Evolutionary conservation across 1,140 invertebrate species (phyloP).

Genomic region (Sycobia sp.): DNA sequence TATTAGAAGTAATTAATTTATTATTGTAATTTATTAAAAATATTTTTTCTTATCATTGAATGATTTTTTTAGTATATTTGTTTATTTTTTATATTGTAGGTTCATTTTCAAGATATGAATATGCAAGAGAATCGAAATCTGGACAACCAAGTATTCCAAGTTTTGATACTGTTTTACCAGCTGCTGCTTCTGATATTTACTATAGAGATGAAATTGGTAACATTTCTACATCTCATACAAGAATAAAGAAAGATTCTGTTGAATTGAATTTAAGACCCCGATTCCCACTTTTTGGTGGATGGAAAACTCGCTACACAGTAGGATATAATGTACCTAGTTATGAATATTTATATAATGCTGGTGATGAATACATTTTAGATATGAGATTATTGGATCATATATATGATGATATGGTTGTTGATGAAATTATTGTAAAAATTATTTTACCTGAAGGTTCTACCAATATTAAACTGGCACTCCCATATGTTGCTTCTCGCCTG

Average conservation of each 20-base stretch:
- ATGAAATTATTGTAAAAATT: conserved; percentile 87
- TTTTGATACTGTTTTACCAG: conserved; percentile 91
- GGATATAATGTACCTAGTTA: conserved; percentile 98
- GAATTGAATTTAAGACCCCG: conserved; percentile 93
- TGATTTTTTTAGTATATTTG: background rate
- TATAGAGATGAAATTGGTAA: conserved; percentile 99
- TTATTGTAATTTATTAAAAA: background rate
- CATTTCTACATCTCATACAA: conserved; percentile 96
- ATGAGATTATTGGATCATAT: conserved; percentile 95
- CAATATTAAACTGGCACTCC: conserved; percentile 81
- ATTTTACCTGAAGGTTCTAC: conserved; percentile 93
- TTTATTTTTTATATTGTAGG: conserved; percentile 60
- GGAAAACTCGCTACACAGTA: conserved; percentile 96
- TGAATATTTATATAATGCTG: conserved; percentile 88
- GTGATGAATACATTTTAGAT: conserved; percentile 83
- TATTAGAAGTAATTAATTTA: background rate
- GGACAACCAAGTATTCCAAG: conserved; percentile 87
- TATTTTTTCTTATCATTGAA: background rate
- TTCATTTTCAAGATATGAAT: conserved; percentile 93
- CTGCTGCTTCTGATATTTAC: conserved; percentile 88
- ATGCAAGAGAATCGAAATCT: conserved; percentile 85
- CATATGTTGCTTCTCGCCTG: conserved; percentile 79
- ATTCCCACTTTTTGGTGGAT: conserved; percentile 98
- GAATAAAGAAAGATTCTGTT: conserved; percentile 85
- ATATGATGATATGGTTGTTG: conserved; percentile 95